phyloP scores from a whole-genome alignment of 1,140 invertebrate genomes.

The Sipha flava region DNA sequence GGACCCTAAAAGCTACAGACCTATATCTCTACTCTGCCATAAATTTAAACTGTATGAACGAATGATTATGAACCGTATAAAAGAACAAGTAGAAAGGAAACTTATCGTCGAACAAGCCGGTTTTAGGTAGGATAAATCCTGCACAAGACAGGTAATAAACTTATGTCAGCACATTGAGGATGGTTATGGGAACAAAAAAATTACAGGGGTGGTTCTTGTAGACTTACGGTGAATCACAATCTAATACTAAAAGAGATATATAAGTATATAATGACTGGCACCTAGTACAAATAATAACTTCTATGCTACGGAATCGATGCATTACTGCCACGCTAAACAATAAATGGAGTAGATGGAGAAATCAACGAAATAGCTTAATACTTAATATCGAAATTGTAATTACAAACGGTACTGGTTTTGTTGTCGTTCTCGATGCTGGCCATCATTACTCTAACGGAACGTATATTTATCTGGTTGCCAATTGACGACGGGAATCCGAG shows the following conservation, averaged over 20 bases:
- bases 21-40: neutral
- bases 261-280: constrained; percentile 4
- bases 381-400: no score
- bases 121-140: neutral
- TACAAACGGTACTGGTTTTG: no score
- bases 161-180: neutral
- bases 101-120: neutral
- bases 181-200: neutral
- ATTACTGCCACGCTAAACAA: constrained; percentile 29
- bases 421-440: no score
- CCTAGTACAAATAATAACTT: constrained; percentile 2
- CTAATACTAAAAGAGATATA: constrained; percentile 10
- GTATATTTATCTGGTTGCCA: no score
- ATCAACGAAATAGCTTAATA: constrained; percentile 26
- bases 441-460: no score
- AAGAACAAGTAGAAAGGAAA: neutral
- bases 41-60: neutral
- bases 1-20: neutral
- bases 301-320: constrained; percentile 18
- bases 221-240: constrained; percentile 31
- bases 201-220: neutral
- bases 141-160: neutral
- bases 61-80: neutral
- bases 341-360: constrained; percentile 16
- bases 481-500: no score